These are phyloP conservation scores for Scotopteryx bipunctaria DNA, from an alignment of 2,888 invertebrate species.

Conservation along the genomic window DNA sequence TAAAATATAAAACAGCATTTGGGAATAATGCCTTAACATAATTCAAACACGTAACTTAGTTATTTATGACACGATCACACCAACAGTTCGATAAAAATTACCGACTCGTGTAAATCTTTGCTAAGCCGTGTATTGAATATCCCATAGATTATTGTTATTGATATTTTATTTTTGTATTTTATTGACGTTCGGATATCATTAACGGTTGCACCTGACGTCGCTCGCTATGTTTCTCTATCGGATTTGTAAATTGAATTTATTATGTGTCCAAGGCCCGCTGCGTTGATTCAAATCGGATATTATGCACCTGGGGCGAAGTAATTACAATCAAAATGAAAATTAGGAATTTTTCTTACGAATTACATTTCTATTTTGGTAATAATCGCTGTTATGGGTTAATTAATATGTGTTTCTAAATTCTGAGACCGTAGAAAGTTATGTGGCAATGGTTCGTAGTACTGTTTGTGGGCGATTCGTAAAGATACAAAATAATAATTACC, in stretches of 20 bases:
- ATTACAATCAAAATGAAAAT: constrained; percentile 53
- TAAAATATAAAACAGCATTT: constrained; percentile 22
- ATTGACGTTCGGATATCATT: constrained; percentile 78
- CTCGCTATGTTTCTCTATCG: constrained; percentile 42
- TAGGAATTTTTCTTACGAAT: constrained; percentile 55
- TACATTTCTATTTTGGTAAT: constrained; percentile 62
- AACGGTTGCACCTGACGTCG: constrained; percentile 65
- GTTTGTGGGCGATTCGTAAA: constrained; percentile 11
- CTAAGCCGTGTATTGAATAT: constrained; percentile 60
- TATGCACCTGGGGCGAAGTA: constrained; percentile 61
- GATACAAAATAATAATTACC: constrained; percentile 12
- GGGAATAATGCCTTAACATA: constrained; percentile 21
- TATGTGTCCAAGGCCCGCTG: constrained; percentile 55
- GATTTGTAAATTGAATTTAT: constrained; percentile 64
- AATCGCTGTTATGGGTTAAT: constrained; percentile 60
- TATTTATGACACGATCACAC: constrained; percentile 27
- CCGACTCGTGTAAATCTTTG: constrained; percentile 54
- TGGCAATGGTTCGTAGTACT: constrained; percentile 13
- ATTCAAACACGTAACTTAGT: constrained; percentile 23
- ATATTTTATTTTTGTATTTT: constrained; percentile 74
- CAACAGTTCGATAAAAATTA: constrained; percentile 27
- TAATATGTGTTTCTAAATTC: constrained; percentile 50
- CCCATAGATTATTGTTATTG: constrained; percentile 75
- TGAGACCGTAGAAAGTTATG: constrained; percentile 51
- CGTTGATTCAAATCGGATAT: constrained; percentile 56